Evolutionary conservation across 1,140 invertebrate species (phyloP).

Genomic region (Aphelenchoides avenae): DNA sequence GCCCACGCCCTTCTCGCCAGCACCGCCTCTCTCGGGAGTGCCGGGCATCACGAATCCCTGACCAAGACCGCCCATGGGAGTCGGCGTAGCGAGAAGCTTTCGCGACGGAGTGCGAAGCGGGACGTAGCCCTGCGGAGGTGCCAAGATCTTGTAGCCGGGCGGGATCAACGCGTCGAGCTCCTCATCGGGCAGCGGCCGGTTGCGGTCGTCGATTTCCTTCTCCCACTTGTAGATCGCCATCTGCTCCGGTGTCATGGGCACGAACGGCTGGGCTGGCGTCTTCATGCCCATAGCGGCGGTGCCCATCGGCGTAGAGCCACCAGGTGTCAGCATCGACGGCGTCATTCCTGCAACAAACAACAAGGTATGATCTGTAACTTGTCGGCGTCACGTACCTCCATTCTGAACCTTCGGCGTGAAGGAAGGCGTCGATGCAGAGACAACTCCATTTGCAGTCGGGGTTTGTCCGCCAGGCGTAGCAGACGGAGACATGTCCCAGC

Average conservation of each 20-base stretch:
- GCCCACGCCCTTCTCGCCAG: constrained; percentile 50
- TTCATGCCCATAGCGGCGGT: constrained; percentile 94
- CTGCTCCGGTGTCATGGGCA: constrained; percentile 98
- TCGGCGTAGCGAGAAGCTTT: constrained; percentile 93
- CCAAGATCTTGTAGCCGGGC: constrained; percentile 84
- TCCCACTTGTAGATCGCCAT: constrained; percentile 97
- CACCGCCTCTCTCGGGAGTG: constrained; percentile 61
- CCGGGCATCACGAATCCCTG: constrained; percentile 87
- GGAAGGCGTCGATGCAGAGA: constrained; percentile 41
- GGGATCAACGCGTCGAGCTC: constrained; percentile 95
- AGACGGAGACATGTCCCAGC: constrained; percentile 94
- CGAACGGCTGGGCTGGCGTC: constrained; percentile 81
- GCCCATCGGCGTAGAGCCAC: constrained; percentile 83
- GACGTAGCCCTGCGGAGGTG: constrained; percentile 71
- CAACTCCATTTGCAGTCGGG: constrained; percentile 52
- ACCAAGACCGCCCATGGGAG: constrained; percentile 81
- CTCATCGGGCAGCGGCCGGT: constrained; percentile 89
- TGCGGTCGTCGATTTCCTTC: constrained; percentile 94
- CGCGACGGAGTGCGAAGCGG: constrained; percentile 93
- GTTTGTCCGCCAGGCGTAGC: constrained; percentile 53
- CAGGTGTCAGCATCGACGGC: constrained; percentile 70
- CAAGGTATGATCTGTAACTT: constrained; percentile 54
- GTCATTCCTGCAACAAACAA: too few species aligned
- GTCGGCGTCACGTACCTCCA: too few species aligned
- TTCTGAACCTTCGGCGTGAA: constrained; percentile 48